phyloP scores from a whole-genome alignment of 2,888 invertebrate genomes.

The Agrenia bidenticulata region DNA sequence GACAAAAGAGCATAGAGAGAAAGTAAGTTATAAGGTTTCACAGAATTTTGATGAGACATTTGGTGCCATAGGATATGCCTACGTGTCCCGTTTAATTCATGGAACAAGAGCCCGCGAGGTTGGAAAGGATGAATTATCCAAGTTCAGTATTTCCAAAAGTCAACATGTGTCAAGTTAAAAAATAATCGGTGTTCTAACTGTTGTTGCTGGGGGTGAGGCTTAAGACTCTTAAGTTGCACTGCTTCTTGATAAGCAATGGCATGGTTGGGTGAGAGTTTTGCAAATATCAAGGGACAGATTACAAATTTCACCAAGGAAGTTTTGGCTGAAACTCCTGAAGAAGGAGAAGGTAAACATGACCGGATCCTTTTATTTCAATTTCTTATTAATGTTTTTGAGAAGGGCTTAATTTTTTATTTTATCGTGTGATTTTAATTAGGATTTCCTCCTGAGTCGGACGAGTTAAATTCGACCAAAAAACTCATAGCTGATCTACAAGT shows the following conservation, averaged over 20 bases:
- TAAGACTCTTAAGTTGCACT: no score
- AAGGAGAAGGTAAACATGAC: slow-evolving; percentile 61
- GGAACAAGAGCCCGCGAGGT: not conserved
- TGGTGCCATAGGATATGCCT: not conserved
- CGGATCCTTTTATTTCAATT: no score
- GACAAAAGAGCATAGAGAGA: no score
- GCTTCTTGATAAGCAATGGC: slow-evolving; percentile 14
- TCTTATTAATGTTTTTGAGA: not conserved
- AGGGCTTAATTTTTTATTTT: not conserved
- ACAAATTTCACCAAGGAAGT: slow-evolving; percentile 83
- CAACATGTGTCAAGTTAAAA: not conserved
- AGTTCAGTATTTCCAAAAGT: not conserved
- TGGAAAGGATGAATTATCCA: not conserved
- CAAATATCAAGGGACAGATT: slow-evolving; percentile 79
- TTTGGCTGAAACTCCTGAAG: slow-evolving; percentile 71
- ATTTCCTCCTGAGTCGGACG: slow-evolving; percentile 49
- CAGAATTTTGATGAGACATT: not conserved
- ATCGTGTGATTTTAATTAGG: not conserved
- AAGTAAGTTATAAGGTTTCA: no score
- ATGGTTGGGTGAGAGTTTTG: slow-evolving; percentile 59
- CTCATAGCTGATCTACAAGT: slow-evolving; percentile 62
- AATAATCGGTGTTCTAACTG: no score
- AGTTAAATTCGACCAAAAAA: slow-evolving; percentile 55
- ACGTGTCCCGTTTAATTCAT: not conserved
- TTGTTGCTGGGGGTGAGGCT: no score